Evolutionary conservation across 2,797 vertebrate species (phyloP).

Genomic region (Pangasius mekongensis): DNA sequence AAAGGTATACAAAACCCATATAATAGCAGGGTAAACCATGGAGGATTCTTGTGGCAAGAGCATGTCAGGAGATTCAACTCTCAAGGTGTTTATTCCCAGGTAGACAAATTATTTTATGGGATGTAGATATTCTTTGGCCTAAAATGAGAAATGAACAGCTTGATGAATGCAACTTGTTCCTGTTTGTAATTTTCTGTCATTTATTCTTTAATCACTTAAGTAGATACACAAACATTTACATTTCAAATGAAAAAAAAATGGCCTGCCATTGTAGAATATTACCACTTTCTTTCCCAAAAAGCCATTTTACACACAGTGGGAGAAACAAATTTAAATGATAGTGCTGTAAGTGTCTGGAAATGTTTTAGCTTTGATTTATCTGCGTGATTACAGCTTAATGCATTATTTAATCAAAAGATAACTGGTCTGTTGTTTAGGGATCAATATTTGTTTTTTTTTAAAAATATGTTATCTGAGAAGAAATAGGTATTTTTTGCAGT

Average conservation of each 20-base stretch:
- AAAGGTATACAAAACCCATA: not conserved
- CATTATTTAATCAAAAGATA: not conserved
- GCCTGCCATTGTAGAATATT: not conserved
- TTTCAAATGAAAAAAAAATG: not conserved
- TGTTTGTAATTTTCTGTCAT: not conserved
- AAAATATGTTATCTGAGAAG: not conserved
- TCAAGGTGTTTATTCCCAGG: not conserved
- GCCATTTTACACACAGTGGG: not conserved
- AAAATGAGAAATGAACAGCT: not conserved
- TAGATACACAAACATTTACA: not conserved
- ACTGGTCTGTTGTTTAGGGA: not conserved
- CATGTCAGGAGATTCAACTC: not conserved
- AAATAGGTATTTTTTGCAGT: not conserved
- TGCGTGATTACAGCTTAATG: not conserved
- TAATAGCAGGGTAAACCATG: not conserved
- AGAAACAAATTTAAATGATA: not conserved
- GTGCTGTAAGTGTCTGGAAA: not conserved
- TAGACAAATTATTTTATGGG: not conserved
- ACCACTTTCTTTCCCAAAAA: not conserved
- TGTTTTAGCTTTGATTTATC: not conserved
- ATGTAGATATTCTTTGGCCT: not conserved
- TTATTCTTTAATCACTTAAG: not conserved
- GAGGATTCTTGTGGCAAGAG: not conserved
- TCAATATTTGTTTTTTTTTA: not conserved
- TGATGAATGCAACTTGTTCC: not conserved